Evolutionary conservation across 1,140 invertebrate species (phyloP).

Genomic region (Neotoxoptera formosana): DNA sequence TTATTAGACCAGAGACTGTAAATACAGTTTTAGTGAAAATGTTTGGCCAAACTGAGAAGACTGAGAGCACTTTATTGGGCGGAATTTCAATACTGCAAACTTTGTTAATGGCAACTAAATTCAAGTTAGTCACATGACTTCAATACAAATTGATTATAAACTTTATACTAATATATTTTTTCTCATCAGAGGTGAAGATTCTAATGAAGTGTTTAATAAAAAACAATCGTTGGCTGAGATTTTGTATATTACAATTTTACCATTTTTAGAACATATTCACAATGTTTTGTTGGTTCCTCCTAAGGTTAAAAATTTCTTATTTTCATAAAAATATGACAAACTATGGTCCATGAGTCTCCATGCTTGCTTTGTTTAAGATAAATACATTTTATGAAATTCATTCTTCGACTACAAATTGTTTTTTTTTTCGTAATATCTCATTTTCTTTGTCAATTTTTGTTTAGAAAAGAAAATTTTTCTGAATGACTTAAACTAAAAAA

Average conservation of each 20-base stretch:
- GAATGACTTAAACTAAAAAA: too few species aligned
- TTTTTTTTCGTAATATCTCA: too few species aligned
- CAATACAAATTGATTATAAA: background rate
- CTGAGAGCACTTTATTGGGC: constrained; percentile 50
- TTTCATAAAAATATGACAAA: too few species aligned
- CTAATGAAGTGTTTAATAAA: constrained; percentile 32
- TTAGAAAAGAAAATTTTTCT: too few species aligned
- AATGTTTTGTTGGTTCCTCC: constrained; percentile 42
- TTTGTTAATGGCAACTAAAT: constrained; percentile 48
- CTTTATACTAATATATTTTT: background rate
- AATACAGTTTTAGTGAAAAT: constrained; percentile 43
- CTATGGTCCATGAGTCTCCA: background rate
- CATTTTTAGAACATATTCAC: constrained; percentile 57
- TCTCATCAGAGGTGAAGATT: constrained; percentile 25
- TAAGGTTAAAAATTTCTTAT: background rate
- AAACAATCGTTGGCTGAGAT: constrained; percentile 41
- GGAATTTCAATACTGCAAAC: constrained; percentile 46
- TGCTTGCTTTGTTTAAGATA: background rate
- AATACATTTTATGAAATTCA: background rate
- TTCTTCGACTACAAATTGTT: background rate
- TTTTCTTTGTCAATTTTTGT: too few species aligned
- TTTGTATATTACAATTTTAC: constrained; percentile 54
- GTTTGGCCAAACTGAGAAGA: constrained; percentile 51
- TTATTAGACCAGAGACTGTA: constrained; percentile 43
- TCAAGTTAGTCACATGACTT: background rate